Base-by-base conservation (phyloP, 1,140 invertebrate genomes). In the Zaprionus nigranus region DNA sequence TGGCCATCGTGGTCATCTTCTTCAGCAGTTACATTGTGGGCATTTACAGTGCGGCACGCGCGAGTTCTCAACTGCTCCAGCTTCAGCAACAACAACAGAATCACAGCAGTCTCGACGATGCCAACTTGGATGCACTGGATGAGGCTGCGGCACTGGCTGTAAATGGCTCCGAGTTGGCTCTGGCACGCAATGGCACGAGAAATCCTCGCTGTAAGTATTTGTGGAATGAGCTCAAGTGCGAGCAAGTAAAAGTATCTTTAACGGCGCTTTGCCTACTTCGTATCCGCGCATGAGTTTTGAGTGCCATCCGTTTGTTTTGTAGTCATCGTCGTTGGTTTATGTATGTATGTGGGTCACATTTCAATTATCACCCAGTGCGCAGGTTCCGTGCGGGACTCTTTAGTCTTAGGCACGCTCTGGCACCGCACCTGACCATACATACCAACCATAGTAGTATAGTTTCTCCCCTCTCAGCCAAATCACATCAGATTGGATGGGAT, bases 281-380 rank as follows among this genome's bases (percentile, higher is more conserved):
- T 24, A 17, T 6, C 36, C 13, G 36, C 36, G 30, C 56, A n/a
- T n/a, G 15, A n/a, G 61, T 58, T 58, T 53, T 76, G 67, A 85
- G 79, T 86, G 75, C 28, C 22, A 43, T 56, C 28, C 60, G 81
- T 64, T 76, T 88, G 81, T 84, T 76, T 85, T 81, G 74, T 67
- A 56, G 38, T 78, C 62, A 24, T 80, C 38, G 69, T 60, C 53
- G 56, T 62, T 51, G 40, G 13, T 78, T 56, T 43, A 67, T 54
- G 57, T 75, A 90, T 85, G 73, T 90, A 90, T 90, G 76, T 90
- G 85, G 85, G 85, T 90, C 85, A 90, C 71, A 69, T 75, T 67
- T 90, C 86, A 90, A 90, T 90, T 90, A 90, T 90, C 85, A 90
- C 85, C 82, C 85, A 79, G 49, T 71, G 78, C 60, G 38, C 61